phyloP scores from a whole-genome alignment of 1,140 invertebrate species.

The Reticulitermes speratus region DNA sequence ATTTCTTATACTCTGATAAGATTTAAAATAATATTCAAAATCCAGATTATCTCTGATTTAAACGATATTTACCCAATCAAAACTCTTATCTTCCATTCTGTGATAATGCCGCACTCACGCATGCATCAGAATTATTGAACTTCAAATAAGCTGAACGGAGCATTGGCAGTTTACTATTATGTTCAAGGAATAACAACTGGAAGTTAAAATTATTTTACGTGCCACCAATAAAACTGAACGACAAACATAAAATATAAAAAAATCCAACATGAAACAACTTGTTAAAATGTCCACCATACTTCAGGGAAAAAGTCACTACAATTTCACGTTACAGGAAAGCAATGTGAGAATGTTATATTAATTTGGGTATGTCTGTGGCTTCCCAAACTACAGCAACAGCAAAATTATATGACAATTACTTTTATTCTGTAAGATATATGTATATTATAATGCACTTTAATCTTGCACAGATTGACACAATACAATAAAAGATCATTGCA shows the following conservation, averaged over 20 bases:
- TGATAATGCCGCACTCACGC: no score
- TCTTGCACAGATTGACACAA: constrained; percentile 5
- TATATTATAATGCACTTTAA: constrained; percentile 9
- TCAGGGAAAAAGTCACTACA: neutral
- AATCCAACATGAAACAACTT: constrained; percentile 34
- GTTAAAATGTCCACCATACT: neutral
- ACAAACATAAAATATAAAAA: neutral
- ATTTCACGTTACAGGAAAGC: neutral
- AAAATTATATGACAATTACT: neutral
- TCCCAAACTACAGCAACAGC: neutral
- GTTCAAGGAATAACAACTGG: neutral
- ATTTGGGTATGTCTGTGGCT: neutral
- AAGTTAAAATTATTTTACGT: neutral
- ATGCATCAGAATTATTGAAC: no score
- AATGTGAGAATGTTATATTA: constrained; percentile 17
- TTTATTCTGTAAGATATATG: neutral
- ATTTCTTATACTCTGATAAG: no score
- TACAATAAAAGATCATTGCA: neutral
- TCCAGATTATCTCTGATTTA: no score
- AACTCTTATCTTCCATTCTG: no score
- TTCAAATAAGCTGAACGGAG: neutral
- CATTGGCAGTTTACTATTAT: neutral
- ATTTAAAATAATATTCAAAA: no score
- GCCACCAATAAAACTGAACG: neutral
- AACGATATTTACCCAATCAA: no score